Evolutionary conservation across 2,888 invertebrate genomes (phyloP).

Genomic region (Diplolepis rosae): DNA sequence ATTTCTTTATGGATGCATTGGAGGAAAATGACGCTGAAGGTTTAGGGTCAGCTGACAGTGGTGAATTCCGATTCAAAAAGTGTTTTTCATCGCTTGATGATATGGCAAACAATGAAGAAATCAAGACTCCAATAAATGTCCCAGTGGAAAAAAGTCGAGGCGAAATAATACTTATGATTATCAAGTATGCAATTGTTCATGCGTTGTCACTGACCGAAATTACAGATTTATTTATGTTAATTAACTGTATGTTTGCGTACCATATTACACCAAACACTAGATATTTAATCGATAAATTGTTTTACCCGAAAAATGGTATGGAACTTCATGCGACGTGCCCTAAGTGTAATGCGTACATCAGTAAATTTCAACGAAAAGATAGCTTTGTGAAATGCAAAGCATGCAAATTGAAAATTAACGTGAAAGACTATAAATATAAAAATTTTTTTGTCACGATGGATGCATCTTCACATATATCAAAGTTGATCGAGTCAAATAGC

Average conservation of each 20-base stretch:
- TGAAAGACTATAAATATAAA: slow-evolving; percentile 10
- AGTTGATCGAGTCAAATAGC: slow-evolving; percentile 24
- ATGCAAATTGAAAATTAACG: slow-evolving; percentile 27
- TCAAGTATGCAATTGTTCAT: slow-evolving; percentile 30
- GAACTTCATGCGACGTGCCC: slow-evolving; percentile 35
- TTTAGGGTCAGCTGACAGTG: neutral
- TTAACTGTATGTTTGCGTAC: slow-evolving; percentile 36
- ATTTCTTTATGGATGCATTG: neutral
- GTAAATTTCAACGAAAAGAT: slow-evolving; percentile 19
- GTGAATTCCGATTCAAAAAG: neutral
- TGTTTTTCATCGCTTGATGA: neutral
- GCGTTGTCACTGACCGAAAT: slow-evolving; percentile 29
- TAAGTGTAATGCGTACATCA: slow-evolving; percentile 21
- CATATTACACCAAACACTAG: slow-evolving; percentile 37
- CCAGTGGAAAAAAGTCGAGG: neutral
- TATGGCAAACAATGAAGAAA: neutral
- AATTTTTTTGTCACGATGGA: slow-evolving; percentile 35
- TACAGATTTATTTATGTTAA: slow-evolving; percentile 33
- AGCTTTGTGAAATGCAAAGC: slow-evolving; percentile 10
- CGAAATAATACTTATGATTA: slow-evolving; percentile 34
- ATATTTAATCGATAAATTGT: slow-evolving; percentile 37
- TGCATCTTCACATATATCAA: slow-evolving; percentile 25
- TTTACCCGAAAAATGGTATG: slow-evolving; percentile 21
- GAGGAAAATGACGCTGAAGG: neutral
- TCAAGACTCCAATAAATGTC: neutral